Conservation (phyloP, 2,888 invertebrate species). For the Periphyllus acericola region DNA sequence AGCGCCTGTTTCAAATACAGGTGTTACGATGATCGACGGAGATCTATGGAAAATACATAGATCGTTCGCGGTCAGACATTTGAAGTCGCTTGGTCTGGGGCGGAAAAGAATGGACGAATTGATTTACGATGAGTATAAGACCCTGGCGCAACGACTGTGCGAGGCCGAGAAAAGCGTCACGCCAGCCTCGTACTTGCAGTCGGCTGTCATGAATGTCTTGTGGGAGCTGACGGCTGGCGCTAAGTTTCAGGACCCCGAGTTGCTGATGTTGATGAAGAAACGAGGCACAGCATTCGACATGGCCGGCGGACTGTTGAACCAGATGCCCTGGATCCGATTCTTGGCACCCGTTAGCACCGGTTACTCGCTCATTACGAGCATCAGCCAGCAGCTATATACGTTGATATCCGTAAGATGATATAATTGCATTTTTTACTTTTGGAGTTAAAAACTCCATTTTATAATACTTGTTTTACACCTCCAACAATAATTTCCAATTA, state of each 20-base stretch:
- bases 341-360: slow-evolving; percentile 74
- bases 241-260: slow-evolving; percentile 68
- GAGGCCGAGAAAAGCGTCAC: slow-evolving; percentile 29
- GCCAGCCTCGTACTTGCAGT: slow-evolving; percentile 32
- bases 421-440: too few relatives aligned
- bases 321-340: slow-evolving; percentile 74
- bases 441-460: too few relatives aligned
- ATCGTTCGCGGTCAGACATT: slow-evolving; percentile 70
- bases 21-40: slow-evolving; percentile 74
- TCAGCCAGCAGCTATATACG: slow-evolving; percentile 71
- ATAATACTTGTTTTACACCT: too few relatives aligned
- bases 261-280: slow-evolving; percentile 69
- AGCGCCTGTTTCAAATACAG: slow-evolving; percentile 66
- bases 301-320: slow-evolving; percentile 72
- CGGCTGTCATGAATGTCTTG: slow-evolving; percentile 73
- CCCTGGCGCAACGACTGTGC: slow-evolving; percentile 30
- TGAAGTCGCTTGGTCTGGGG: slow-evolving; percentile 72
- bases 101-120: slow-evolving; percentile 70
- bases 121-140: slow-evolving; percentile 71
- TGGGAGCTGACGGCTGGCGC: slow-evolving; percentile 73
- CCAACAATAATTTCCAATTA: too few relatives aligned
- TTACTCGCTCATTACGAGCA: slow-evolving; percentile 71
- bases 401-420: slow-evolving; percentile 70
- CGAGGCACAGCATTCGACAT: slow-evolving; percentile 72
- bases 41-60: slow-evolving; percentile 72